phyloP scores from a whole-genome alignment of 2,888 invertebrate genomes.

The Zelleria hepariella region DNA sequence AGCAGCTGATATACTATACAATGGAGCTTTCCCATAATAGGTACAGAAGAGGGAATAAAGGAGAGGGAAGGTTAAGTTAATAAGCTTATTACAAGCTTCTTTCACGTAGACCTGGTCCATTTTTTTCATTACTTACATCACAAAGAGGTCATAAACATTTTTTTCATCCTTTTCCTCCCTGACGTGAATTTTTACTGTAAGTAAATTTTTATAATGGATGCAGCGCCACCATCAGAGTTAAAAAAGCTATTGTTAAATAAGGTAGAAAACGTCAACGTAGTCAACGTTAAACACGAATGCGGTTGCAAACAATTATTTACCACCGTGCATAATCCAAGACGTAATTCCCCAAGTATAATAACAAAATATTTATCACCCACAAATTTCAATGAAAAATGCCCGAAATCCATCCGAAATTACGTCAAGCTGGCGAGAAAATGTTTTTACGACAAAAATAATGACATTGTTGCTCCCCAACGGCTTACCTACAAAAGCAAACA shows the following conservation, averaged over 20 bases:
- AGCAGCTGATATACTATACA: background rate
- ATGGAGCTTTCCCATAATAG: background rate
- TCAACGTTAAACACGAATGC: no score
- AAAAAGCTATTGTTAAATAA: background rate
- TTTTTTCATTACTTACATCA: conserved; percentile 56
- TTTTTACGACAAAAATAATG: conserved; percentile 3
- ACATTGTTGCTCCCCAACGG: conserved; percentile 1
- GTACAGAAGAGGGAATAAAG: conserved; percentile 16
- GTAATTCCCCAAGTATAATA: background rate
- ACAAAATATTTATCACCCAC: background rate
- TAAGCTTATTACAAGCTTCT: conserved; percentile 48
- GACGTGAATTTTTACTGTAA: conserved; percentile 33
- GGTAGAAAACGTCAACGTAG: no score
- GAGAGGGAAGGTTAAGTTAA: conserved; percentile 41
- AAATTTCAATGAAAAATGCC: background rate
- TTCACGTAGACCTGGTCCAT: conserved; percentile 43
- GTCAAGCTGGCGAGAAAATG: conserved; percentile 2
- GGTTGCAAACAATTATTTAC: no score
- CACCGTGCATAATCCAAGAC: background rate
- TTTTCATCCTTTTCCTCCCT: conserved; percentile 30
- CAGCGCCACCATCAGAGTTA: background rate
- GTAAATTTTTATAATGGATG: conserved; percentile 30
- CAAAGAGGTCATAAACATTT: conserved; percentile 36
- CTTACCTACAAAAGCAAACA: conserved; percentile 26
- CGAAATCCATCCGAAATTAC: background rate